Base-by-base conservation (phyloP, 2,888 invertebrate genomes). In the Lasioglossum figueresi region DNA sequence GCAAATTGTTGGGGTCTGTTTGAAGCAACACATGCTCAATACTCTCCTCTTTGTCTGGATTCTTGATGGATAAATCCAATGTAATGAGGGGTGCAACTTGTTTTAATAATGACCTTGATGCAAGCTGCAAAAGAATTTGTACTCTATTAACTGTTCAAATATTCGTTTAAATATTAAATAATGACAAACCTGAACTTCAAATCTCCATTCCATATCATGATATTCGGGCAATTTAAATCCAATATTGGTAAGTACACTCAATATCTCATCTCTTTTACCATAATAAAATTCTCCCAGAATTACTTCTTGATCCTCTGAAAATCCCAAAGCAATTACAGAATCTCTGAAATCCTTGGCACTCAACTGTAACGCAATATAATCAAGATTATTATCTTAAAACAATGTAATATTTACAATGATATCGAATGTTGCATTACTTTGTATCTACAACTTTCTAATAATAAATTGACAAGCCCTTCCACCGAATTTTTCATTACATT, bases 391-490 rank as follows among this genome's bases (percentile, higher is more conserved):
- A 48, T 45, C 48, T 63, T 31, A 19, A 63, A 31, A 31, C 2
- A 63, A 63, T 31, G 16, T 31, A 27, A 63, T 63, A 31, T 63
- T 19, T 63, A 63, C 31, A 63, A 31, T 19, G 31, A 27, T 16
- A 59, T 45, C 19, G 31, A 45, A 40, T 27, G 14, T 70, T 40
- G 6, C 68, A 43, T 82, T 94, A 97, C 97, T 95, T 97, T 96
- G 87, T 97, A 96, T 95, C 97, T 97, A 90, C 97, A 97, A 88
- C 96, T 96, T 95, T 98, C 96, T 31, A 97, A 95, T 75, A 98
- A 95, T 75, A 98, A 95, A 94, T 97, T 97, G n/a, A 97, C 96
- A 78, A 98, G 94, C 34, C 97, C 97, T 95, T 97, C 97, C 23
- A 98, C 96, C 68, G 97, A 96, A 93, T 96, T 96, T 93, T 96